Evolutionary conservation across 2,113 vertebrate species (phyloP).

Genomic region (Amphiprion percula): DNA sequence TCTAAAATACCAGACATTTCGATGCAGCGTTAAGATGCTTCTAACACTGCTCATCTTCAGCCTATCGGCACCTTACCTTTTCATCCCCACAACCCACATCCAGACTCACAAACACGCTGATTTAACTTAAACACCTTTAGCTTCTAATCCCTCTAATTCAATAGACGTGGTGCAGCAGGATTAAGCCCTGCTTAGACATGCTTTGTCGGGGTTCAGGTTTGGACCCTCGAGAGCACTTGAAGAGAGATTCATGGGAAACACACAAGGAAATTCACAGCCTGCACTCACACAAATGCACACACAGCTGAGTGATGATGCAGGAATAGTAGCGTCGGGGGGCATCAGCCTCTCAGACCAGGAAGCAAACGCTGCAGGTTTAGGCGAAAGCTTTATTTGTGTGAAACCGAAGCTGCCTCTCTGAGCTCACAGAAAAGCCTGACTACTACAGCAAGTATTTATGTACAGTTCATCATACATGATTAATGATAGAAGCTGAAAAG

Average conservation of each 20-base stretch:
- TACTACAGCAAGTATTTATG: background rate
- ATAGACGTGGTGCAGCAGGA: conserved; percentile 37
- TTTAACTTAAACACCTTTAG: conserved; percentile 42
- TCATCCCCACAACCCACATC: conserved; percentile 16
- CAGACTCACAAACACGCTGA: conserved; percentile 7
- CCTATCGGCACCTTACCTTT: background rate
- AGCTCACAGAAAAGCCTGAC: background rate
- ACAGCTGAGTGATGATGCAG: background rate
- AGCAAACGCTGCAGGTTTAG: too few relatives aligned
- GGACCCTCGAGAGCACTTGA: conserved; percentile 20
- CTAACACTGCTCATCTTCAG: background rate
- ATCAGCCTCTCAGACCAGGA: background rate
- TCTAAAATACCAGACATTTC: background rate
- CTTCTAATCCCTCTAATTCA: conserved; percentile 50
- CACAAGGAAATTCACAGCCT: background rate
- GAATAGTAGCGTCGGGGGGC: background rate
- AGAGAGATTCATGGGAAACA: background rate
- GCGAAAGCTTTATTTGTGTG: background rate
- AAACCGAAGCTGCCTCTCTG: background rate
- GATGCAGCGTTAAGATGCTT: background rate
- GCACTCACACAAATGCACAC: conserved; percentile 15
- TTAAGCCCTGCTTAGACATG: conserved; percentile 39
- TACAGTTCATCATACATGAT: background rate
- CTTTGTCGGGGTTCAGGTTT: conserved; percentile 45
- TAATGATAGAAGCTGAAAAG: too few relatives aligned